These are phyloP conservation scores for Fissipunctia ypsillon DNA, from an alignment of 2,888 invertebrate genomes.

Conservation along the genomic window DNA sequence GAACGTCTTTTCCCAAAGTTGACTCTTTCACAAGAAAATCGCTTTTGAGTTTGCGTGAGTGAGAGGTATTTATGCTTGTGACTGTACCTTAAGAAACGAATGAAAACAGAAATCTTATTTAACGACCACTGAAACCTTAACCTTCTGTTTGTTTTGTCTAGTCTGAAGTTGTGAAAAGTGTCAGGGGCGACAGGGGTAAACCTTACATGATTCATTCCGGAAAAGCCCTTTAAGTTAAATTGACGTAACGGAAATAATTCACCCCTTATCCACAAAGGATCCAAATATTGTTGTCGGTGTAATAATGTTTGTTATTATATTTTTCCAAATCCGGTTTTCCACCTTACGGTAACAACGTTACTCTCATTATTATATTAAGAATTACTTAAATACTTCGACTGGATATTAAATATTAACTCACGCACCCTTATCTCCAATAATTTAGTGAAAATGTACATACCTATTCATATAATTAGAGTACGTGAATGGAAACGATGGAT, in stretches of 20 bases:
- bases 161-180: not conserved
- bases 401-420: not conserved
- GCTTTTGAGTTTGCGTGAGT: not conserved
- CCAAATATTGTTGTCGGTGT: not conserved
- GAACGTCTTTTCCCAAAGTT: not conserved
- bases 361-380: not conserved
- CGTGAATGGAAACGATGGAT: not conserved
- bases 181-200: not conserved
- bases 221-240: slow-evolving; percentile 15
- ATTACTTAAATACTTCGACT: not conserved
- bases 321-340: not conserved
- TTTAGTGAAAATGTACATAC: not conserved
- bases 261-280: not conserved
- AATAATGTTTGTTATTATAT: not conserved
- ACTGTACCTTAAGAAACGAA: not conserved
- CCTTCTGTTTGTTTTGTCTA: not conserved
- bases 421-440: not conserved
- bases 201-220: slow-evolving; percentile 20
- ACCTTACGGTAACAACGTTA: not conserved
- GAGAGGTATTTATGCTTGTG: not conserved
- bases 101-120: not conserved
- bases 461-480: not conserved
- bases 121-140: not conserved
- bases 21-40: not conserved
- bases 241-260: slow-evolving; percentile 34